Conservation (phyloP, 35 echinoderm and acorn worm genomes). For the Lytechinus variegatus region DNA sequence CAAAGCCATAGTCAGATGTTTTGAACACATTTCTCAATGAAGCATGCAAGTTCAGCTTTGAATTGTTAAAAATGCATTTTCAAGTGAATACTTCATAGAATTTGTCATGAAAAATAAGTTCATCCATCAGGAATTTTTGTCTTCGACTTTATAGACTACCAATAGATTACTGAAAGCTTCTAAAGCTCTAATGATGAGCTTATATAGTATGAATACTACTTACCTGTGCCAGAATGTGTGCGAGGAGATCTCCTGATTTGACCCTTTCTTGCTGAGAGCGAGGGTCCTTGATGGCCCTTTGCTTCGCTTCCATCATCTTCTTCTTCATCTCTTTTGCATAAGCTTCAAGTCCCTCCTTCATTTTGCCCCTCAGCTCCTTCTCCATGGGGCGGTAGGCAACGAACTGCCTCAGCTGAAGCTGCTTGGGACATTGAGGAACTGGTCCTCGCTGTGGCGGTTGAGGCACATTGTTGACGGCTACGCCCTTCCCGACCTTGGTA, state of each 20-base stretch:
- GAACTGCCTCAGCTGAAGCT: slow-evolving; percentile 87
- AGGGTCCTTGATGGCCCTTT: slow-evolving; percentile 80
- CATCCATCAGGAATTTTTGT: too few species aligned
- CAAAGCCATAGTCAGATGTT: too few species aligned
- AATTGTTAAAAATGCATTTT: too few species aligned
- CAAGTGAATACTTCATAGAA: too few species aligned
- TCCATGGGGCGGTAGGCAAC: slow-evolving; percentile 77
- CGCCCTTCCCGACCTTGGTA: slow-evolving; percentile 85
- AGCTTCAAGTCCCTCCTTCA: slow-evolving; percentile 76
- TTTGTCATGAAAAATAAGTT: too few species aligned
- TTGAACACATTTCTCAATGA: too few species aligned
- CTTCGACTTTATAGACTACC: too few species aligned
- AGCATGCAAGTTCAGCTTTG: too few species aligned
- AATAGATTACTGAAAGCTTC: background rate
- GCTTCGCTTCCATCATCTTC: slow-evolving; percentile 52
- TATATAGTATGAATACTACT: background rate
- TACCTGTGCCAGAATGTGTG: slow-evolving; percentile 85
- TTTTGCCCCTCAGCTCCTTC: slow-evolving; percentile 65
- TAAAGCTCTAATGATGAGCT: background rate
- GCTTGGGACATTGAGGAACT: slow-evolving; percentile 72
- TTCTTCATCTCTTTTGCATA: slow-evolving; percentile 75
- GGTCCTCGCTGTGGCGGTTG: slow-evolving; percentile 11
- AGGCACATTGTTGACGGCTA: slow-evolving; percentile 78
- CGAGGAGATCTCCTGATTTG: slow-evolving; percentile 85
- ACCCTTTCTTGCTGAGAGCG: slow-evolving; percentile 83